Percentiles rank a stretch among this genome's conserved stretches.
Conservation (phyloP, 2,113 vertebrate genomes). For the Lepidiolamprologus cunningtoni region DNA sequence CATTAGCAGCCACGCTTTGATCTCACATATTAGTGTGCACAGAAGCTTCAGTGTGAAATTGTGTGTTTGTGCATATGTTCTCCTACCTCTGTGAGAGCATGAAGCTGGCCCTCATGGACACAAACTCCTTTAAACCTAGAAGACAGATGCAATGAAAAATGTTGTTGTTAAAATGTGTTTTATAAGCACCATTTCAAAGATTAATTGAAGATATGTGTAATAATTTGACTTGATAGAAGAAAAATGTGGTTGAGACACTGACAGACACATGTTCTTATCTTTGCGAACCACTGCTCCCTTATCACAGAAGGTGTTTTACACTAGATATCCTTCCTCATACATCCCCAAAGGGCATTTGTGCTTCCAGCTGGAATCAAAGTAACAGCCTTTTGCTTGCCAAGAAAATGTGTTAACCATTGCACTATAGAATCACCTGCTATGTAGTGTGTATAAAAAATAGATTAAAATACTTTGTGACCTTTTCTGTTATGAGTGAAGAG, state of each 20-base stretch:
- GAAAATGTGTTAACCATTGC: background rate
- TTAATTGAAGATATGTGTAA: background rate
- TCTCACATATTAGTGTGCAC: background rate
- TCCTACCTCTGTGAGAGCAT: conserved; percentile 97
- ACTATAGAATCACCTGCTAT: background rate
- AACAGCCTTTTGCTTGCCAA: background rate
- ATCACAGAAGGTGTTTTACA: accelerated
- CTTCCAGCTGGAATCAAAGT: background rate
- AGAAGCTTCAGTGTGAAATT: background rate
- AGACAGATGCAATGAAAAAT: conserved; percentile 21
- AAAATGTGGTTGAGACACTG: background rate
- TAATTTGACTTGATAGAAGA: background rate
- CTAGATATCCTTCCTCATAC: background rate
- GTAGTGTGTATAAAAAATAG: background rate
- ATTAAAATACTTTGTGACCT: background rate
- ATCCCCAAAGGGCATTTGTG: background rate
- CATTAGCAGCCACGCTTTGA: conserved; percentile 12
- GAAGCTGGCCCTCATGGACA: conserved; percentile 95
- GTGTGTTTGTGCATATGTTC: background rate
- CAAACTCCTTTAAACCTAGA: conserved; percentile 97
- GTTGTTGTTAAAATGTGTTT: background rate
- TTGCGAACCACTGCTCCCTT: background rate
- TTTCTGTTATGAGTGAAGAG: background rate
- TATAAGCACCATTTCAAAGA: background rate
- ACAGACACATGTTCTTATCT: background rate